Percentiles rank a stretch among this genome's conserved stretches.
Evolutionary conservation across 2,888 invertebrate genomes (phyloP).

Genomic region (Coleophora deauratella): DNA sequence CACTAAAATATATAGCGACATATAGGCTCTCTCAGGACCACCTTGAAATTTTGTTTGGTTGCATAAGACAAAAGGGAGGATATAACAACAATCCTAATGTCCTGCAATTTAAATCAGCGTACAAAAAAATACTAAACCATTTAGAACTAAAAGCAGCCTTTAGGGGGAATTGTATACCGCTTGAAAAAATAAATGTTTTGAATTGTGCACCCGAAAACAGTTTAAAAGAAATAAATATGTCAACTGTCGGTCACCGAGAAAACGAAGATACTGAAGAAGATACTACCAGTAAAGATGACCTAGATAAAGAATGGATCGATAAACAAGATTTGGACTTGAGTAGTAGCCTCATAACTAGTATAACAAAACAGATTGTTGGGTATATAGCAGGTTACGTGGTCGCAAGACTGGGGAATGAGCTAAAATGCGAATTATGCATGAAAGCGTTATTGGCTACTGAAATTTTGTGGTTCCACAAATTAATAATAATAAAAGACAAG

Average conservation of each 20-base stretch:
- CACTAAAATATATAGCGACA: slow-evolving; percentile 6
- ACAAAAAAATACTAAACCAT: slow-evolving; percentile 7
- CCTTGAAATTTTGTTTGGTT: slow-evolving; percentile 12
- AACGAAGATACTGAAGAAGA: background rate
- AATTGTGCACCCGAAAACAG: slow-evolving; percentile 5
- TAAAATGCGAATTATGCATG: slow-evolving; percentile 14
- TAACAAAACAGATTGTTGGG: slow-evolving; percentile 10
- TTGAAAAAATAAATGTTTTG: slow-evolving; percentile 10
- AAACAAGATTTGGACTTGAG: slow-evolving; percentile 2
- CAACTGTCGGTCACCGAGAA: background rate
- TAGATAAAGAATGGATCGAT: background rate
- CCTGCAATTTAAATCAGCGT: slow-evolving; percentile 7
- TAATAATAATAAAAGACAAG: slow-evolving; percentile 10
- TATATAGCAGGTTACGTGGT: slow-evolving; percentile 15
- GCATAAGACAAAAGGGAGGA: slow-evolving; percentile 9
- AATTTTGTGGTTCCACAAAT: slow-evolving; percentile 13
- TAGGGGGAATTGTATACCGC: slow-evolving; percentile 10
- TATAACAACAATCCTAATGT: slow-evolving; percentile 12
- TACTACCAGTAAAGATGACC: background rate
- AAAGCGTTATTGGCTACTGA: slow-evolving; percentile 5
- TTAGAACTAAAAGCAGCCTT: slow-evolving; percentile 4
- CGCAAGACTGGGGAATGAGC: slow-evolving; percentile 4
- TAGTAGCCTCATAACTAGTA: background rate
- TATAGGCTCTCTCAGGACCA: slow-evolving; percentile 13
- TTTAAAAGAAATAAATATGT: background rate